Conservation (phyloP, 2,797 vertebrate species). For the Clarias fuscus region DNA sequence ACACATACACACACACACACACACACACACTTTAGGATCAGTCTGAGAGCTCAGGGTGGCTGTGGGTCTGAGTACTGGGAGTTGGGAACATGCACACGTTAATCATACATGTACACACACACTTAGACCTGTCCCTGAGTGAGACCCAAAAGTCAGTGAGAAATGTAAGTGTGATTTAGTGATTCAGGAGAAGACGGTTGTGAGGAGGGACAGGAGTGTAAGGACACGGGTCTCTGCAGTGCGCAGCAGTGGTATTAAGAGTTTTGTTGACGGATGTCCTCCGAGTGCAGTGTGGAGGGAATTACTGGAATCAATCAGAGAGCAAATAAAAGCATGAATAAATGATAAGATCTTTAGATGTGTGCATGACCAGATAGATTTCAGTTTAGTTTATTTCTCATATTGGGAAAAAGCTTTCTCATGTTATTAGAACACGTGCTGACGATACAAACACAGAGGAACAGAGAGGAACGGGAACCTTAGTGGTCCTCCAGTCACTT, state of each 20-base stretch:
- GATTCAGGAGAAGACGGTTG: neutral
- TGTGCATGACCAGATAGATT: neutral
- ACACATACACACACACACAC: no score
- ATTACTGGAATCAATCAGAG: neutral
- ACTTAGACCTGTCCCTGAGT: no score
- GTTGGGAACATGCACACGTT: no score
- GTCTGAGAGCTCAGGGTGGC: no score
- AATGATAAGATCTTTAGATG: neutral
- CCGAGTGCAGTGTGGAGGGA: neutral
- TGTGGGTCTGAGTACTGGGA: no score
- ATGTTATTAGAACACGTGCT: neutral
- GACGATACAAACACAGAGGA: neutral
- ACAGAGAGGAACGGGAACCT: neutral
- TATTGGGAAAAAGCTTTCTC: neutral
- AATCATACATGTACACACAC: no score
- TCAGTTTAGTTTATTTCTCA: neutral
- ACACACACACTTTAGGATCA: no score
- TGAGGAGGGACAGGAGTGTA: neutral
- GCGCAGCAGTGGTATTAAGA: neutral
- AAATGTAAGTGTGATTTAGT: no score
- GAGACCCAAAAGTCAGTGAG: no score
- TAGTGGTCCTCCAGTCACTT: neutral
- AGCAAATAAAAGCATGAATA: neutral
- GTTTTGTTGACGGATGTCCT: neutral
- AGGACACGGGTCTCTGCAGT: neutral